These are phyloP conservation scores for Tachina lurida DNA, from an alignment of 2,888 invertebrate genomes.

Conservation along the genomic window DNA sequence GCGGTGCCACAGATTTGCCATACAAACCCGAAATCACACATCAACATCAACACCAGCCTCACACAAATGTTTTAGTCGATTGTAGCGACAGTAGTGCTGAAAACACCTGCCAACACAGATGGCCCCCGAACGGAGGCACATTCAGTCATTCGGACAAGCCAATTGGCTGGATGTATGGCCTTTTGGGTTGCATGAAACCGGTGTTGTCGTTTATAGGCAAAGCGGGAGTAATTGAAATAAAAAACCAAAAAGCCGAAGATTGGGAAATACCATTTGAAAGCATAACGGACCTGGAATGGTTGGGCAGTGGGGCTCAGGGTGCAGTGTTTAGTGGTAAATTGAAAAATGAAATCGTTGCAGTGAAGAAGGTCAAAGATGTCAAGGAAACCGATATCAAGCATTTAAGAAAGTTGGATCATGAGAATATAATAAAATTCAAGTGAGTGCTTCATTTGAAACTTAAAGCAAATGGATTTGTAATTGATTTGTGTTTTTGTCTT, in stretches of 20 bases:
- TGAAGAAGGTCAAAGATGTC: conserved; percentile 96
- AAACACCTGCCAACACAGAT: conserved; percentile 83
- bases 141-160: conserved; percentile 84
- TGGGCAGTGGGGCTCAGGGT: conserved; percentile 98
- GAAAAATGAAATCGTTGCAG: conserved; percentile 93
- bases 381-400: conserved; percentile 97
- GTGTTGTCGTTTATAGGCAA: conserved; percentile 94
- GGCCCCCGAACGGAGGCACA: conserved; percentile 83
- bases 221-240: conserved; percentile 88
- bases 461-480: not conserved
- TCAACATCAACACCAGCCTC: conserved; percentile 75
- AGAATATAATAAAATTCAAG: conserved; percentile 93
- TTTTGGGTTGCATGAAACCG: conserved; percentile 94
- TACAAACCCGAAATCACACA: conserved; percentile 74
- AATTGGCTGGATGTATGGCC: conserved; percentile 90
- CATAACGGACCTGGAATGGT: conserved; percentile 93
- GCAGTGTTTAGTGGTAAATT: conserved; percentile 95
- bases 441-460: conserved; percentile 73
- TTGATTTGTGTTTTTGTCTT: conserved; percentile 63
- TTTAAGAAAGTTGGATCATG: conserved; percentile 94
- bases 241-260: conserved; percentile 86
- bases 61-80: conserved; percentile 75
- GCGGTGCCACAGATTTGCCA: conserved; percentile 79
- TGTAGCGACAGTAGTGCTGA: conserved; percentile 82
- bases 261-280: conserved; percentile 98